Conservation (phyloP, 2,888 invertebrate species). For the Aphodius granarius region DNA sequence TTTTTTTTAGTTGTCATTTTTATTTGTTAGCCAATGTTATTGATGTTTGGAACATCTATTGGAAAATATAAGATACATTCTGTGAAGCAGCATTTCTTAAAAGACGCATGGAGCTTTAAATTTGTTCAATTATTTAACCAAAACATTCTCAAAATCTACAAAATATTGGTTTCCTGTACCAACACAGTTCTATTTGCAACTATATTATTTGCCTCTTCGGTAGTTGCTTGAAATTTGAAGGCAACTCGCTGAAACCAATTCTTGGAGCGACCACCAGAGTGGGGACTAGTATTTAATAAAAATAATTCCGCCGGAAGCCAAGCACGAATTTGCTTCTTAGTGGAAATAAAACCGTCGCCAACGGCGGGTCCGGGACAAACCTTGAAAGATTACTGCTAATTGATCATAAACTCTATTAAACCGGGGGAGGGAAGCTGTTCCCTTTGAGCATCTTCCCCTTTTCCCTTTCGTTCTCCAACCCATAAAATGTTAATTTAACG, state of each 20-base stretch:
- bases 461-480: slow-evolving; percentile 25
- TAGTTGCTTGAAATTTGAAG: not conserved
- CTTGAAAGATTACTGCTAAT: not conserved
- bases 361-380: not conserved
- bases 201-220: no score
- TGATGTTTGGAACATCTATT: no score
- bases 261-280: not conserved
- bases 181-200: no score
- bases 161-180: no score
- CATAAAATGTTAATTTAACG: slow-evolving; percentile 35
- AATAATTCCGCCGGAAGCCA: not conserved
- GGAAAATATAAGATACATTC: no score
- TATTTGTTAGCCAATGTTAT: no score
- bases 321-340: not conserved
- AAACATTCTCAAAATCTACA: no score
- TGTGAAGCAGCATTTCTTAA: no score
- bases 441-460: not conserved
- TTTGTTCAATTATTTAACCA: no score
- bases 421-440: not conserved
- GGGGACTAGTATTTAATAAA: not conserved
- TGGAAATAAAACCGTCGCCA: not conserved
- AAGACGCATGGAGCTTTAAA: no score
- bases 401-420: not conserved
- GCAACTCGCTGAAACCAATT: not conserved
- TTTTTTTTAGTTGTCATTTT: no score